Evolutionary conservation across 2,113 vertebrate species (phyloP), one percentile per base, ranked within the genome.

Genomic region (Percopsis transmontana): DNA sequence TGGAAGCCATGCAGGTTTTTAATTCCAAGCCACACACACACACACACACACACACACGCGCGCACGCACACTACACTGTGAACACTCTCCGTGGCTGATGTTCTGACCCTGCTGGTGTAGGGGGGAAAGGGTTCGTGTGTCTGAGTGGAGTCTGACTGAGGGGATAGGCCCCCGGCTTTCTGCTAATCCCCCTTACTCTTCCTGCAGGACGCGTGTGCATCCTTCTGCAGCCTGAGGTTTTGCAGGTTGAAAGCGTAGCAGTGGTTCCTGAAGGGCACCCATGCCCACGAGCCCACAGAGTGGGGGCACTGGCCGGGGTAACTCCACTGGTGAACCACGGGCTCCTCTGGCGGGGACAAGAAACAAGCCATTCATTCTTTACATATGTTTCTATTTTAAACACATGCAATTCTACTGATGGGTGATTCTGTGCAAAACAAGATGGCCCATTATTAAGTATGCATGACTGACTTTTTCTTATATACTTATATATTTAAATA

Each of bases 201-300:
- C 80, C 91, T 91, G 84, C 97, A 98, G 74, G 85, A 93, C 68
- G 85, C 81, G 45, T 87, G 85, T 0, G 97, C 97, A 0, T 97
- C 96, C 23, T 96, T 94, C 82, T 95, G 95, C 24, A 93, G 90
- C 61, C 91, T 79, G 1, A 92, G 88, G 62, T 88, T 89, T 76
- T 98, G 94, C 91, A 96, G 92, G 89, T 98, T 94, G 87, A 99
- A 99, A 19, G 96, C 92, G 66, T 99, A 99, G 68, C 97, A 99
- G 75, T 96, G 84, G 76, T 98, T 93, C 72, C 96, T 92, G 86
- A 99, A 99, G 13, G 96, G 91, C 63, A 99, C 91, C 97, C 97
- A 99, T 0, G 94, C 87, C 0, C 95, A 97, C 62, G 95, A 91
- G 0, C 92, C 93, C 73, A 97, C 40, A 0, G 92, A 83, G 54